phyloP scores from a whole-genome alignment of 37 sponge, comb jelly and placozoan species.

The Halisarca cf. caerulea region DNA sequence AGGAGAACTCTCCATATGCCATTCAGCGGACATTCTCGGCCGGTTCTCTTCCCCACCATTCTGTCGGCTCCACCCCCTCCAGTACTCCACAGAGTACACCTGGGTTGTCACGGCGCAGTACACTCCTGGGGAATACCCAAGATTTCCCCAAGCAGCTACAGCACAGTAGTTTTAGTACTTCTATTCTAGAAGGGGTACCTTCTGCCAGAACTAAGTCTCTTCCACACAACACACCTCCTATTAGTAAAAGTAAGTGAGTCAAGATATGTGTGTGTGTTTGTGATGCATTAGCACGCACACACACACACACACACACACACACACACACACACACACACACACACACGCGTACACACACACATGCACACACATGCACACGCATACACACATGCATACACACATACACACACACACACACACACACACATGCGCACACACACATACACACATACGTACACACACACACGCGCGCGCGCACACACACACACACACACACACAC shows the following conservation, averaged over 20 bases:
- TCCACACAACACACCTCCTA: neutral
- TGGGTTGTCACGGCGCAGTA: neutral
- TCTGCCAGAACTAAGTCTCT: neutral
- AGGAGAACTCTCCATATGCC: neutral
- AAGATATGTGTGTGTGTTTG: neutral
- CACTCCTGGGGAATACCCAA: neutral
- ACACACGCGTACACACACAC: neutral
- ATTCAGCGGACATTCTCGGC: neutral
- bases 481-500: too few species aligned
- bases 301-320: neutral
- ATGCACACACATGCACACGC: too few species aligned
- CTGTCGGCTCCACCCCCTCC: neutral
- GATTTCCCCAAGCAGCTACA: neutral
- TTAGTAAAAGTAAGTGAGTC: neutral
- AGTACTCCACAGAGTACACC: neutral
- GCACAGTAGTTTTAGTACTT: neutral
- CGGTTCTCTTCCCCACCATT: slow-evolving; percentile 78
- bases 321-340: neutral
- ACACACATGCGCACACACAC: too few species aligned
- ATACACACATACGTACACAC: too few species aligned
- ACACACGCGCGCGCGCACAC: too few species aligned
- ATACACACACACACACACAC: too few species aligned
- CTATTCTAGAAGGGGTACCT: neutral
- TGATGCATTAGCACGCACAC: neutral
- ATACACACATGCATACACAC: too few species aligned